Evolutionary conservation across 2,797 vertebrate species (phyloP).

Genomic region (Paramormyrops hopkinsi): DNA sequence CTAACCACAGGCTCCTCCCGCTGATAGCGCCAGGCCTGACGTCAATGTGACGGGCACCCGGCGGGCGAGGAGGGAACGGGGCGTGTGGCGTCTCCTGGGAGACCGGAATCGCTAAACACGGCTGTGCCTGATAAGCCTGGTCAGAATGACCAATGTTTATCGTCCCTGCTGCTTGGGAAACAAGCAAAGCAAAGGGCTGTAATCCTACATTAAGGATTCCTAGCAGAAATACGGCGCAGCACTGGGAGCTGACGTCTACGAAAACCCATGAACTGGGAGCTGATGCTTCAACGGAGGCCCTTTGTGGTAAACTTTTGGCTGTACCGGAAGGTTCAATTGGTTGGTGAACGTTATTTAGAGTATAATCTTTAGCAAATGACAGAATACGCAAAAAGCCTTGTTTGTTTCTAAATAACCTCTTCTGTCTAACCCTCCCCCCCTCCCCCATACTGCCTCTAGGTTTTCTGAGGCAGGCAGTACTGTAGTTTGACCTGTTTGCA

Average conservation of each 20-base stretch:
- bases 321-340: background rate
- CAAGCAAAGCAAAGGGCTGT: background rate
- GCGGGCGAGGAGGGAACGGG: background rate
- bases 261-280: background rate
- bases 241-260: background rate
- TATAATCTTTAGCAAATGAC: background rate
- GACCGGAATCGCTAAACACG: background rate
- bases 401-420: background rate
- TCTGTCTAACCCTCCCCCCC: background rate
- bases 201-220: background rate
- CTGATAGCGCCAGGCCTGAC: background rate
- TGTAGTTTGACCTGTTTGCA: background rate
- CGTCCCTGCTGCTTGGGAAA: background rate
- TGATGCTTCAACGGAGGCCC: background rate
- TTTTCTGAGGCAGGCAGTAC: background rate
- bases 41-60: constrained; percentile 1
- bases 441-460: background rate
- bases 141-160: constrained; percentile 2
- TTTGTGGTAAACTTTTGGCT: background rate
- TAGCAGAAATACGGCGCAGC: background rate
- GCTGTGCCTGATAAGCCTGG: background rate
- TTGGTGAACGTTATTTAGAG: background rate
- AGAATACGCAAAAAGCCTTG: background rate
- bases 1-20: background rate
- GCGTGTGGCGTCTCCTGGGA: constrained; percentile 5